Conservation (phyloP, 2,797 vertebrate genomes). For the Apogon talboti region DNA sequence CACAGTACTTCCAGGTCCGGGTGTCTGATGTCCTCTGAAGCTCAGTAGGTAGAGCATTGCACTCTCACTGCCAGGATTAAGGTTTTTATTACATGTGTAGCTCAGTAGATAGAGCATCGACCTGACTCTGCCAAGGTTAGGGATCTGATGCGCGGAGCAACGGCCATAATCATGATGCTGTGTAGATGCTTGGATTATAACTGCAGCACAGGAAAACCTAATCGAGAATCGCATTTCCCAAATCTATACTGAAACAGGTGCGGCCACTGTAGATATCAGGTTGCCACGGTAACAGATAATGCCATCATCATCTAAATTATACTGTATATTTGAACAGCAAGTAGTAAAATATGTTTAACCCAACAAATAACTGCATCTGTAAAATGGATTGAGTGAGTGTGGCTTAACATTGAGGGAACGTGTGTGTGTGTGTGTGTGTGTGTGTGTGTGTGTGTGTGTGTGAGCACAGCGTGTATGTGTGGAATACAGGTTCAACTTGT, state of each 20-base stretch:
- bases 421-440: not conserved
- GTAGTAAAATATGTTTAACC: not conserved
- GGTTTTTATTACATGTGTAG: constrained; percentile 57
- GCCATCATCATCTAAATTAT: not conserved
- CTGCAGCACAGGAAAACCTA: constrained; percentile 1
- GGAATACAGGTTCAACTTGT: not conserved
- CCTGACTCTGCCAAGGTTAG: constrained; percentile 50
- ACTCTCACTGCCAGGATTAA: constrained; percentile 58
- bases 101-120: constrained; percentile 53
- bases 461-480: too few relatives aligned
- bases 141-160: constrained; percentile 16
- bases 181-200: constrained; percentile 47
- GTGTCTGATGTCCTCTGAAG: constrained; percentile 42
- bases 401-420: not conserved
- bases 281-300: constrained; percentile 6
- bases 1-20: constrained; percentile 24
- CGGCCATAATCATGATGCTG: constrained; percentile 2
- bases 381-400: not conserved
- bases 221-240: not conserved
- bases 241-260: constrained; percentile 20
- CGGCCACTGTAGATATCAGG: not conserved
- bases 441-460: not conserved
- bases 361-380: not conserved
- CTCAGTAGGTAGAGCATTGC: constrained; percentile 37
- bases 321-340: not conserved